Base-by-base conservation (phyloP, 1,140 invertebrate species). In the Lysiphlebus fabarum region DNA sequence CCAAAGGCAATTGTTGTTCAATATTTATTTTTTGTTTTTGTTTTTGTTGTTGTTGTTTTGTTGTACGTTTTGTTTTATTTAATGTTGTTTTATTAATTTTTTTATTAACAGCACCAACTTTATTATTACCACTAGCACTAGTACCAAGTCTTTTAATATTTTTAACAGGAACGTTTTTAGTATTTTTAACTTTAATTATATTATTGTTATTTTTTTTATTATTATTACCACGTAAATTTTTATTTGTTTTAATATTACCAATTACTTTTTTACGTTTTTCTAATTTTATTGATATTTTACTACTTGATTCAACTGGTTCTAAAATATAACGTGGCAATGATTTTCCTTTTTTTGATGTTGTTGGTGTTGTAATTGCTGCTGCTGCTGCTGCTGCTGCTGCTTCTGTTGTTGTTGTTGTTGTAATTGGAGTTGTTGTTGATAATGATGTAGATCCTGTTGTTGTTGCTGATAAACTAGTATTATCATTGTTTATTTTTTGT, bases 401-500 rank as follows among this genome's bases (percentile, higher is more conserved):
- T 49, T 67, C 67, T 64, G 70, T 67, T 73, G 72, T 64, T 69
- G 73, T 41, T 72, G 69, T 45, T 71, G 77, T n/a, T 69, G 53
- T 65, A 65, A 54, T 54, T 34, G 38, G 33, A n/a, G 62, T 67
- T 2, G 71, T 56, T 53, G 66, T 64, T 41, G 65, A 48, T 56
- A 71, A 72, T 66, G 66, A 69, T 44, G 73, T 78, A 58, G 71
- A 75, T 59, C 53, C 65, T 61, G 69, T 78, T 53, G 63, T 65
- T 33, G 76, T 70, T 17, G 68, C 65, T 7, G 72, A 67, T 47
- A 67, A 62, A 64, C 69, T 63, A 42, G 70, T 67, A 57, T 68
- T 69, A 61, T 76, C 75, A 70, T 75, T 77, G 70, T 71, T 79
- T 56, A 69, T 70, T 72, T 72, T 79, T 70, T 78, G 76, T 66